Evolutionary conservation across 35 echinoderm and acorn worm species (phyloP).

Genomic region (Ptychodera flava): DNA sequence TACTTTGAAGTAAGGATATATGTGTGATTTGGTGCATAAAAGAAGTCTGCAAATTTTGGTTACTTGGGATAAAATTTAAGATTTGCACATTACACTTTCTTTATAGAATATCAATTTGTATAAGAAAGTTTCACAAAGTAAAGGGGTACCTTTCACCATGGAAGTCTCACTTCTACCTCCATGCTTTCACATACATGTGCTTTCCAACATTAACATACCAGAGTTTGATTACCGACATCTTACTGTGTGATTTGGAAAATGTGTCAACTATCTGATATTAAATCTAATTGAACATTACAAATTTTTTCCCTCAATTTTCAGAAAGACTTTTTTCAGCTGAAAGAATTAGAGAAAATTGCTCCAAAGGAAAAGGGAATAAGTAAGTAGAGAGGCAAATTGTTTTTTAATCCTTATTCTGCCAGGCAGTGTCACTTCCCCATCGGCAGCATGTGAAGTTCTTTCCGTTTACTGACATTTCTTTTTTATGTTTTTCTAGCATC

Average conservation of each 20-base stretch:
- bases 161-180: too few species aligned
- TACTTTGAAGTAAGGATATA: too few species aligned
- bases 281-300: too few species aligned
- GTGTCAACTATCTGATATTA: not conserved
- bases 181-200: too few species aligned
- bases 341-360: conserved; percentile 94
- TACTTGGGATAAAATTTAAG: too few species aligned
- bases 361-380: conserved; percentile 96
- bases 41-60: too few species aligned
- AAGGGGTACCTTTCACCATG: too few species aligned
- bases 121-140: too few species aligned
- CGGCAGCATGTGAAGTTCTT: not conserved
- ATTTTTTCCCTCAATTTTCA: conserved; percentile 14
- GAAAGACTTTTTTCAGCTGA: conserved; percentile 95
- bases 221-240: not conserved
- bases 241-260: not conserved
- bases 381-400: conserved; percentile 59
- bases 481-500: conserved; percentile 46
- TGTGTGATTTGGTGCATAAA: too few species aligned
- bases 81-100: too few species aligned
- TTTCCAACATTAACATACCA: not conserved
- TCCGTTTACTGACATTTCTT: conserved; percentile 4
- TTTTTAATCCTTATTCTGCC: not conserved
- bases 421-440: not conserved
- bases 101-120: too few species aligned